These are phyloP conservation scores for Zaprionus lachaisei DNA, from an alignment of 1,140 invertebrate species.

Conservation along the genomic window DNA sequence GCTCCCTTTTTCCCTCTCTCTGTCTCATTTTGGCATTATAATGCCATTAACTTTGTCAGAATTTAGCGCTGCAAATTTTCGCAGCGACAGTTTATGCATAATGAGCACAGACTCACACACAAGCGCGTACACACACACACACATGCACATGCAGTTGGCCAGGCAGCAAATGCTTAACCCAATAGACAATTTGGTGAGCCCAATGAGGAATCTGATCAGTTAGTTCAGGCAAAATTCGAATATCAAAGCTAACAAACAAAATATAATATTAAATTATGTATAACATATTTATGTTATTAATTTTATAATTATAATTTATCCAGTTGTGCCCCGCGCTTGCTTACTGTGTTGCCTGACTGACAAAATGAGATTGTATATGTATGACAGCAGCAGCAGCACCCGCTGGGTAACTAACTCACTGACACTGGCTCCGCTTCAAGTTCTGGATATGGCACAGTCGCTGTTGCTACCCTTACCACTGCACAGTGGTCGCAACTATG, in stretches of 20 bases:
- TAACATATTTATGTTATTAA: background rate
- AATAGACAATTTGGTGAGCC: background rate
- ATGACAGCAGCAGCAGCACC: slow-evolving; percentile 25
- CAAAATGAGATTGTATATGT: slow-evolving; percentile 50
- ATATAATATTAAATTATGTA: too few species aligned
- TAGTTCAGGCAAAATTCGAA: too few species aligned
- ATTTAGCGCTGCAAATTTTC: slow-evolving; percentile 72
- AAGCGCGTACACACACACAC: background rate
- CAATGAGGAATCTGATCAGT: too few species aligned
- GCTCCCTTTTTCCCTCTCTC: background rate
- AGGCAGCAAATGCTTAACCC: background rate
- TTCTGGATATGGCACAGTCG: slow-evolving; percentile 20
- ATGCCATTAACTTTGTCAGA: slow-evolving; percentile 80
- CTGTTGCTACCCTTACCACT: background rate
- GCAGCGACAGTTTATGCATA: slow-evolving; percentile 77
- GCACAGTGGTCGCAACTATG: too few species aligned
- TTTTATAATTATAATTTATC: too few species aligned
- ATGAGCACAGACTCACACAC: slow-evolving; percentile 59
- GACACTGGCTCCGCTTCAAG: background rate
- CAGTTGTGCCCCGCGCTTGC: background rate
- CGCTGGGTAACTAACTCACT: slow-evolving; percentile 35
- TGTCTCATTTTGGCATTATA: slow-evolving; percentile 69
- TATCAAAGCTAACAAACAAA: too few species aligned
- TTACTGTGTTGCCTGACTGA: slow-evolving; percentile 21
- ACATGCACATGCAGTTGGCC: background rate